Evolutionary conservation across 2,888 invertebrate genomes (phyloP), one percentile per base, ranked within the genome.

Genomic region (Leucophenga maculata): DNA sequence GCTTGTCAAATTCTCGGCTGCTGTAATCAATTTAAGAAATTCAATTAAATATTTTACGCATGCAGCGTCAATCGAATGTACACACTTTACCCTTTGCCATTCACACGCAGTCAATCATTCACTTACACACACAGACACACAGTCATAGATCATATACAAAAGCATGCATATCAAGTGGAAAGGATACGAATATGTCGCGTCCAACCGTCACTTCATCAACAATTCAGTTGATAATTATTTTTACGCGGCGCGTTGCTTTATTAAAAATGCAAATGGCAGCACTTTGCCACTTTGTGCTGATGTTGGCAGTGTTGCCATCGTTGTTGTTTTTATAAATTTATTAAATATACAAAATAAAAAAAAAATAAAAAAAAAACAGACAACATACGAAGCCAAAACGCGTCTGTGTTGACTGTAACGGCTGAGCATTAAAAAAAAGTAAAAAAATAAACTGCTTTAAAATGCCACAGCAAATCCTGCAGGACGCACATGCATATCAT

Each of bases 211-310:
- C 48, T 78, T 83, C 76, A 78, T 75, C 78, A 77, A 71, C 82
- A 83, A 85, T 85, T 83, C 82, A 75, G 86, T 78, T 83, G 85
- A 85, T 83, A 85, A 85, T 83, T 83, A 85, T 83, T 83, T 83
- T 85, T 84, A 78, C 81, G 82, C 81, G 77, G 71, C 78, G 76
- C 76, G 77, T 79, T 75, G 78, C 78, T 83, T 83, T 79, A 83
- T 83, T 85, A 83, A 83, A 83, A 85, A 83, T 85, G 84, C 83
- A 83, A 85, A 85, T 83, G 85, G 84, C 85, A 84, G 84, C 86
- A 86, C 83, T 86, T 85, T 80, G 84, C 85, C 86, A 84, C 83
- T 85, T 57, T 57, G 57, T 26, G 55, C 26, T 80, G 80, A 84
- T 84, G 80, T 57, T 67, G 60, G 57, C 44, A 26, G 57, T 46